These are phyloP conservation scores for Alaudala cheleensis DNA, from an alignment of 2,113 vertebrate species.

Conservation along the genomic window DNA sequence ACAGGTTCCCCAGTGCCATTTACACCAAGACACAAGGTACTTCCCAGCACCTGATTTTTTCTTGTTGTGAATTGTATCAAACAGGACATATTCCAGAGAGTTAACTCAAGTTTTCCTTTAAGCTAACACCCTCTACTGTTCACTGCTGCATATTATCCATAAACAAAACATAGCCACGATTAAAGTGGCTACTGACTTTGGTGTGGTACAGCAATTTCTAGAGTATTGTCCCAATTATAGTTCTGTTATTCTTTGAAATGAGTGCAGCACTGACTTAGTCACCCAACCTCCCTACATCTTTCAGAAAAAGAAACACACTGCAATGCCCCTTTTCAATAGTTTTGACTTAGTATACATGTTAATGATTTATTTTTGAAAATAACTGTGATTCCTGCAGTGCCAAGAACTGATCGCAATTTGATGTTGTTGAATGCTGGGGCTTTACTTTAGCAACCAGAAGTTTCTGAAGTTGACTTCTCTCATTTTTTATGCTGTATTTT, in stretches of 20 bases:
- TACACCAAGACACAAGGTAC: neutral
- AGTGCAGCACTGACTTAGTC: neutral
- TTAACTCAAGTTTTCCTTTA: slow-evolving; percentile 23
- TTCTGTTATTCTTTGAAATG: neutral
- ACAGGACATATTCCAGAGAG: neutral
- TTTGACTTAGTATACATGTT: neutral
- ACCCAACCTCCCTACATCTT: neutral
- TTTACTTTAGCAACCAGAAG: neutral
- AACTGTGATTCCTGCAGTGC: neutral
- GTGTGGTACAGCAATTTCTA: neutral
- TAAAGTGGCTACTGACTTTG: neutral
- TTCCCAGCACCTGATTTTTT: neutral
- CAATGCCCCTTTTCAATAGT: neutral
- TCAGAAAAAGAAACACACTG: neutral
- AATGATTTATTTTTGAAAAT: neutral
- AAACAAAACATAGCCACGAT: neutral
- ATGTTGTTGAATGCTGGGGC: neutral
- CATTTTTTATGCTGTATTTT: neutral
- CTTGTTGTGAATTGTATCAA: neutral
- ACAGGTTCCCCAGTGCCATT: neutral
- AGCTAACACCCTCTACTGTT: slow-evolving; percentile 56
- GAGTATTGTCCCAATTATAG: neutral
- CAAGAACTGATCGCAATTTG: neutral
- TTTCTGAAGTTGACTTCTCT: neutral
- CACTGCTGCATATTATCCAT: neutral